Percentiles rank a stretch among this genome's conserved stretches.
Evolutionary conservation across 2,797 vertebrate species (phyloP).

Genomic region (Emys orbicularis): DNA sequence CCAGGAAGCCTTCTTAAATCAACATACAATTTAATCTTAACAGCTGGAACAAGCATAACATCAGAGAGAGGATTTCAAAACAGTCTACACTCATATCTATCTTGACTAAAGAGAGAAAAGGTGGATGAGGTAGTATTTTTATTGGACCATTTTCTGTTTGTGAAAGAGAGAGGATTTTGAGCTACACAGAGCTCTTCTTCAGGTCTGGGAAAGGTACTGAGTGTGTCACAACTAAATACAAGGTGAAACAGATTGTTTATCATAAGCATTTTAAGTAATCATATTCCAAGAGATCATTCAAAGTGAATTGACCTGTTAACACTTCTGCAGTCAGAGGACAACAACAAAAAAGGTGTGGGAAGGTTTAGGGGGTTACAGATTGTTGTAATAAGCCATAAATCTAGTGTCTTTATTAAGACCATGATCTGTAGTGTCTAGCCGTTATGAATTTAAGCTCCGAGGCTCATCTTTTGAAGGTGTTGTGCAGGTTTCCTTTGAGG

Average conservation of each 20-base stretch:
- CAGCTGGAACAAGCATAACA: too few species aligned
- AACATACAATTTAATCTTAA: neutral
- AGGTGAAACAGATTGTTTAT: neutral
- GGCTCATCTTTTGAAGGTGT: too few species aligned
- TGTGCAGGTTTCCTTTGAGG: too few species aligned
- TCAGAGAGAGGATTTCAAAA: too few species aligned
- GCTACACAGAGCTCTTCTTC: neutral
- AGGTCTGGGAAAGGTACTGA: neutral
- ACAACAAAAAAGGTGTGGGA: too few species aligned
- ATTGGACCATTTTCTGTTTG: neutral
- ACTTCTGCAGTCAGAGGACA: neutral
- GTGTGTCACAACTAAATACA: neutral
- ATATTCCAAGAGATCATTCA: neutral
- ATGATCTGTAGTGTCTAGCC: too few species aligned
- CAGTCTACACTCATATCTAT: too few species aligned
- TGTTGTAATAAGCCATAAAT: neutral
- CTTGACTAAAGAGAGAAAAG: too few species aligned
- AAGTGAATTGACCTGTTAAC: neutral
- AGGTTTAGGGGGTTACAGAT: neutral
- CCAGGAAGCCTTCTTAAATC: neutral
- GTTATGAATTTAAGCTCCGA: too few species aligned
- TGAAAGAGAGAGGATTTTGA: neutral
- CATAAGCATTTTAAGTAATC: neutral
- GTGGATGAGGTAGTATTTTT: neutral
- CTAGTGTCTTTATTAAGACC: neutral